Evolutionary conservation across 2,888 invertebrate species (phyloP).

Genomic region (Clanis bilineata): DNA sequence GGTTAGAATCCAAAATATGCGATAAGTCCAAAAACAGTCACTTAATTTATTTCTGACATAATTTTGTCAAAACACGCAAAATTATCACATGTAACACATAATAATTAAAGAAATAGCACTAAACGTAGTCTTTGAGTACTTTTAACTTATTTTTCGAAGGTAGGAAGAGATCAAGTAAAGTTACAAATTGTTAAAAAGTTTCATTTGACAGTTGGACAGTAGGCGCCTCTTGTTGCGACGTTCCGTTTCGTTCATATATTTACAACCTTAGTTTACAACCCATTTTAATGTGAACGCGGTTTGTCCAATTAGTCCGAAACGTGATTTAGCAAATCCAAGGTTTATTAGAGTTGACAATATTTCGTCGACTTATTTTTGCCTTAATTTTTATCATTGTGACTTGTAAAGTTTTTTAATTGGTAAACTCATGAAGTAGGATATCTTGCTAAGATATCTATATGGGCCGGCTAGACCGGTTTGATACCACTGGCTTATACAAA

Average conservation of each 20-base stretch:
- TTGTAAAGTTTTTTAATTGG: too few relatives aligned
- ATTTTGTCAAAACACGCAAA: neutral
- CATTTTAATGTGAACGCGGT: neutral
- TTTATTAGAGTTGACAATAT: too few relatives aligned
- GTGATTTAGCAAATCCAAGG: neutral
- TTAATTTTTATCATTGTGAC: too few relatives aligned
- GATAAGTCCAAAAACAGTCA: constrained; percentile 19
- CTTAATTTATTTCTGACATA: neutral
- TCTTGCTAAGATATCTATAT: too few relatives aligned
- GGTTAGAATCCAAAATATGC: constrained; percentile 36
- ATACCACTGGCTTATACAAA: too few relatives aligned
- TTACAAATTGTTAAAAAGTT: constrained; percentile 23
- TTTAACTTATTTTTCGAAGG: constrained; percentile 7
- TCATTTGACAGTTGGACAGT: constrained; percentile 30
- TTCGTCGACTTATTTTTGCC: too few relatives aligned
- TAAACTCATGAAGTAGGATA: too few relatives aligned
- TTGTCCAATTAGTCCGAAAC: constrained; percentile 12
- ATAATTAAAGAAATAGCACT: neutral
- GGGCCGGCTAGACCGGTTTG: too few relatives aligned
- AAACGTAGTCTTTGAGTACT: neutral
- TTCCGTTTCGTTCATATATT: constrained; percentile 7
- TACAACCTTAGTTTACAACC: too few relatives aligned
- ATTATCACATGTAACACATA: neutral
- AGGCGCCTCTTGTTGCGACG: constrained; percentile 12
- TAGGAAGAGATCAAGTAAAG: constrained; percentile 3